These are phyloP conservation scores for Thymelicus sylvestris DNA, from an alignment of 2,888 invertebrate species.

Conservation along the genomic window DNA sequence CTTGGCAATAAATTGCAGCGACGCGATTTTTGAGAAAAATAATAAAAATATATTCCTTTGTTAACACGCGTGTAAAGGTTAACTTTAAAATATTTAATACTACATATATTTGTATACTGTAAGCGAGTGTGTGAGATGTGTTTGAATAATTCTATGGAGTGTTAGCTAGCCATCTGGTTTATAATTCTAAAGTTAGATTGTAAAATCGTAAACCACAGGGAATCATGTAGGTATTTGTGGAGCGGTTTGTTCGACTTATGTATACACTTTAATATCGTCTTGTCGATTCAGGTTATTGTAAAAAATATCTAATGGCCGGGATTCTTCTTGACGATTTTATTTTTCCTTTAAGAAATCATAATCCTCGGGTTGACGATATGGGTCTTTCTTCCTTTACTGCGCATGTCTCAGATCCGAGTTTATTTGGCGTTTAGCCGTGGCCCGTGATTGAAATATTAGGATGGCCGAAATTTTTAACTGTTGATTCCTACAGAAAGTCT, in stretches of 20 bases:
- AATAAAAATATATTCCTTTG: constrained; percentile 14
- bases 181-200: constrained; percentile 84
- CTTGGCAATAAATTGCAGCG: constrained; percentile 41
- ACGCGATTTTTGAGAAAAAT: constrained; percentile 34
- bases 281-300: neutral
- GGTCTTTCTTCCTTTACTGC: constrained; percentile 61
- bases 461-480: constrained; percentile 27
- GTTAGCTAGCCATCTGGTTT: constrained; percentile 82
- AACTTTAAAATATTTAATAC: constrained; percentile 32
- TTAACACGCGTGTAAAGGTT: neutral
- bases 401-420: constrained; percentile 60
- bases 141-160: constrained; percentile 75
- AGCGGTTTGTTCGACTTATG: constrained; percentile 52
- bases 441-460: constrained; percentile 3
- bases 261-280: constrained; percentile 44
- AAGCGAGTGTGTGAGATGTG: constrained; percentile 51
- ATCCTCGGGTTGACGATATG: constrained; percentile 46
- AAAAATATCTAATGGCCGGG: neutral
- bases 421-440: constrained; percentile 31
- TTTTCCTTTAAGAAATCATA: constrained; percentile 7
- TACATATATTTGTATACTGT: constrained; percentile 40
- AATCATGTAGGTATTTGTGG: constrained; percentile 73
- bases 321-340: neutral
- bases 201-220: constrained; percentile 80
- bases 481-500: constrained; percentile 19